Base-by-base conservation (phyloP, 2,888 invertebrate species). In the Caenorhabditis virilis region DNA sequence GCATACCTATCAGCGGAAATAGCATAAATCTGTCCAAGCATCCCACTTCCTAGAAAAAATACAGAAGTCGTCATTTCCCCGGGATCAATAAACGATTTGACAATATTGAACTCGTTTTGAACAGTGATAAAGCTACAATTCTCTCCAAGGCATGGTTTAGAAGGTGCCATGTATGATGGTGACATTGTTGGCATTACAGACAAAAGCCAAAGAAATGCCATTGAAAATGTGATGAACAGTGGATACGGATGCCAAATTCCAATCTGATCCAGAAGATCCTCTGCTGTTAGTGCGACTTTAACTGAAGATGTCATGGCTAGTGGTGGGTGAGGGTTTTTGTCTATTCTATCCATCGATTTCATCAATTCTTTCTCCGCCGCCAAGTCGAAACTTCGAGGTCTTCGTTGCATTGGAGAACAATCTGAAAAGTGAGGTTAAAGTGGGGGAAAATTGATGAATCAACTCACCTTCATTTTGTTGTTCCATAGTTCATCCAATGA, bases 101-200 rank as follows among this genome's bases (percentile, higher is more conserved):
- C 30, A 27, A 59, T 58, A 38, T 65, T 45, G 53, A 61, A 69
- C 53, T 72, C 72, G 6, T 50, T 39, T 38, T 72, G 72, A 16
- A 72, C 63, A 15, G 72, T 67, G 1, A 59, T 33, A 38, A 69
- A 72, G 0, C 64, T 47, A 45, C 60, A 64, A 50, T 72, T 66
- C 1, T 16, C 15, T n/a, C n/a, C n/a, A 39, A 45, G 7, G 33
- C 66, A 67, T 18, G 49, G 52, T 39, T 39, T 51, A 7, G 60
- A 46, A 0, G 72, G 72, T 25, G 72, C 65, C 52, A 69, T 57
- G 36, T 65, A 72, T 20, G 68, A 63, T 3, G 72, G 72, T 16
- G 69, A 66, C 54, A 72, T 65, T 26, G 69, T 63, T n/a, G 69
- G 58, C 61, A 72, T 63, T 3, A 64, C 72, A 6, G 69, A 69